phyloP scores from a whole-genome alignment of 2,113 vertebrate genomes.

The Sander vitreus region DNA sequence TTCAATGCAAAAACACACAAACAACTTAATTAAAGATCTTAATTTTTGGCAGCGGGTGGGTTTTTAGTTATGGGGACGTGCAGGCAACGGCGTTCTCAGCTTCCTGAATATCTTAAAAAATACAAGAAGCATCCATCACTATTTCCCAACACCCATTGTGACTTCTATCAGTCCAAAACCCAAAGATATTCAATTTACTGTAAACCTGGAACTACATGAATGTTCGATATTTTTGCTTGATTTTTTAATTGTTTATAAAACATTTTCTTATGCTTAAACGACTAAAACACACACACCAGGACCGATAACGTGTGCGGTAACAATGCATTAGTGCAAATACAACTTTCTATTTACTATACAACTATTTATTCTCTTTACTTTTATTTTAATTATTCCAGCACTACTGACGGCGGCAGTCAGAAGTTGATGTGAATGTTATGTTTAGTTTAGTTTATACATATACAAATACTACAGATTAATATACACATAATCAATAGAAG shows the following conservation, averaged over 20 bases:
- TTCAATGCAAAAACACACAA: neutral
- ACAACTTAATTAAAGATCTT: constrained; percentile 1
- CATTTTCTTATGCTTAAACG: neutral
- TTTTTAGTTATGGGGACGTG: neutral
- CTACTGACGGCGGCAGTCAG: neutral
- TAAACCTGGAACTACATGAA: neutral
- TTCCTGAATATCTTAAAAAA: neutral
- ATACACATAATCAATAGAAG: too few relatives aligned
- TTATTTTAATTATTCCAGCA: neutral
- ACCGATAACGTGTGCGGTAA: too few relatives aligned
- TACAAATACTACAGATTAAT: too few relatives aligned
- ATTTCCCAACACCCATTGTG: neutral
- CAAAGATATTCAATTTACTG: neutral
- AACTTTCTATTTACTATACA: too few relatives aligned
- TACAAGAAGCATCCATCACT: neutral
- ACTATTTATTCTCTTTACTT: too few relatives aligned
- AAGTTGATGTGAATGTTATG: neutral
- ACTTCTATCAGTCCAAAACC: neutral
- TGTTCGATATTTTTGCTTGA: neutral
- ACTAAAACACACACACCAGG: too few relatives aligned
- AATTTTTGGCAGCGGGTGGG: neutral
- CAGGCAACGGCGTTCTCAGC: neutral
- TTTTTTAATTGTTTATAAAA: too few relatives aligned
- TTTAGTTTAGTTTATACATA: too few relatives aligned
- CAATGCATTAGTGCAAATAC: too few relatives aligned